These are phyloP conservation scores for Scaptomyza montana DNA, from an alignment of 1,140 invertebrate species.

Conservation along the genomic window DNA sequence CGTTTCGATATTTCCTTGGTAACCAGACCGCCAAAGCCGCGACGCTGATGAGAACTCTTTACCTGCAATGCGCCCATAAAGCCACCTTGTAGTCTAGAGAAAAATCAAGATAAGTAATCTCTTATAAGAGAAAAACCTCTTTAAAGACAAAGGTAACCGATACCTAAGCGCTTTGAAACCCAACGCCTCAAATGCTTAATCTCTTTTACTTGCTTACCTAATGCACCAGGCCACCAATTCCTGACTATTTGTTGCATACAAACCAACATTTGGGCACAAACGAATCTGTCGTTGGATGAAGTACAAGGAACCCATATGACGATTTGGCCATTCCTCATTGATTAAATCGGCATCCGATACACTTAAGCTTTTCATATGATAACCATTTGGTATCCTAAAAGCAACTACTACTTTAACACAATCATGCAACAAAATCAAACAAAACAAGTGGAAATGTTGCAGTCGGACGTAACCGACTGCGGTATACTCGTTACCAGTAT, in stretches of 20 bases:
- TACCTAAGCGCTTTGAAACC: too few relatives aligned
- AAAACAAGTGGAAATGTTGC: too few relatives aligned
- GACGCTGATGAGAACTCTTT: conserved; percentile 61
- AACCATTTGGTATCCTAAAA: conserved; percentile 54
- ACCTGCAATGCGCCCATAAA: conserved; percentile 82
- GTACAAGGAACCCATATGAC: conserved; percentile 71
- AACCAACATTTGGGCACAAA: conserved; percentile 63
- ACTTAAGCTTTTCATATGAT: conserved; percentile 32
- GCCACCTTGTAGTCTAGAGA: conserved; percentile 68
- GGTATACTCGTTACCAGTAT: too few relatives aligned
- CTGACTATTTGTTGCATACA: conserved; percentile 42
- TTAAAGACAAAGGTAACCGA: too few relatives aligned
- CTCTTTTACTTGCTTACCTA: too few relatives aligned
- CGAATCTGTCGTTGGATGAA: conserved; percentile 68
- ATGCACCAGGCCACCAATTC: conserved; percentile 78
- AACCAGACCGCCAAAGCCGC: conserved; percentile 80
- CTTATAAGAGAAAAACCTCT: too few relatives aligned
- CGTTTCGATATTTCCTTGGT: conserved; percentile 64
- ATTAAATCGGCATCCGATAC: conserved; percentile 60
- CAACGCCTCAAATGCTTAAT: too few relatives aligned
- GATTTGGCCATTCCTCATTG: conserved; percentile 70
- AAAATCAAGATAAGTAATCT: neutral
- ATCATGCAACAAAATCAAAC: neutral
- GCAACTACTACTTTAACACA: neutral
- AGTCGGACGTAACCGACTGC: too few relatives aligned